Base-by-base conservation (phyloP, 2,888 invertebrate species). In the Cryptocephalus primarius region DNA sequence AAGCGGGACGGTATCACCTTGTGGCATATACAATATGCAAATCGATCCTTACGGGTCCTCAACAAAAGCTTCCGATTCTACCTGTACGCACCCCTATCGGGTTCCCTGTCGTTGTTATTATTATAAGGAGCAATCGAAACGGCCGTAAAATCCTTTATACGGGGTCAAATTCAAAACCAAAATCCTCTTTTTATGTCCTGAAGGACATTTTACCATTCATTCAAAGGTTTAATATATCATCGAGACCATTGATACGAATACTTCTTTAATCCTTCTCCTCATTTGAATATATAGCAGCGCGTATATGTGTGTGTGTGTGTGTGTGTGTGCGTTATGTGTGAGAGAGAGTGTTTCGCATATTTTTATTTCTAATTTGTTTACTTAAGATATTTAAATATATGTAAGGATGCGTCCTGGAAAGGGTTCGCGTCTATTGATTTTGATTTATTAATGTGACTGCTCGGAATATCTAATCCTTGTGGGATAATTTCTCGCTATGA, bases 401-500 rank as follows among this genome's bases (percentile, higher is more conserved):
- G 50, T 51, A 51, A 53, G 46, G 48, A 44, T 43, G 34, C 39
- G 32, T 36, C 36, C 12, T 36, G 11, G 34, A 44, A 48, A 47
- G 46, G 49, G 51, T 47, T 46, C 38, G 47, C 44, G 45, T 46
- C 52, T 53, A 59, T 58, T 58, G 59, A 57, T 59, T 53, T 55
- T 60, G 60, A 60, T 60, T 58, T 58, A 60, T 60, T 60, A 60
- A 60, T 60, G 53, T 51, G 44, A 40, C 47, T 54, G 45, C 54
- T 55, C 54, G 54, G 52, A 56, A 60, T 60, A 56, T 55, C 51
- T 60, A 60, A 60, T 60, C 60, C 56, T 52, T 60, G 58, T 60
- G 60, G 56, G 59, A 60, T 58, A 49, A 49, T 48, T 53, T 49
- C 47, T 40, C 36, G 22, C 2, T 22, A 2, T 22, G 22, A 22